phyloP scores from a whole-genome alignment of 2,888 invertebrate genomes.

The Troilus luridus region DNA sequence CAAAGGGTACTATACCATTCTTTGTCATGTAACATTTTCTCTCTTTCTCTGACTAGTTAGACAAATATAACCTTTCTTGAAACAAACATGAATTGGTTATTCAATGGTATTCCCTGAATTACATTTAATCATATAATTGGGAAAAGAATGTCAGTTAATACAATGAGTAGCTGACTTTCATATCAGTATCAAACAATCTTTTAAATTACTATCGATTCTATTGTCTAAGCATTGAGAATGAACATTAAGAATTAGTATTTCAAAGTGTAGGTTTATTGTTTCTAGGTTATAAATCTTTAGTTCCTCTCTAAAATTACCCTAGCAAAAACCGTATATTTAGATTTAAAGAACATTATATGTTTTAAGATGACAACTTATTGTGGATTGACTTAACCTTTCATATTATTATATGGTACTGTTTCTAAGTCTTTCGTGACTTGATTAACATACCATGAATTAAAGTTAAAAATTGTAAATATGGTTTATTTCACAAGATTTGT shows the following conservation, averaged over 20 bases:
- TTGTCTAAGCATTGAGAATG: background rate
- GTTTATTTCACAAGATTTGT: background rate
- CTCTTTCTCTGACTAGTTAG: background rate
- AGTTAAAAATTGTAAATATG: background rate
- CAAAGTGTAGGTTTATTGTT: background rate
- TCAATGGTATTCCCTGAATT: background rate
- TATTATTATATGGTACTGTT: background rate
- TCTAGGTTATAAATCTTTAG: background rate
- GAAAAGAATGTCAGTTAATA: background rate
- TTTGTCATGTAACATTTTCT: conserved; percentile 31
- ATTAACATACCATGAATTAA: background rate
- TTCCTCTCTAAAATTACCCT: background rate
- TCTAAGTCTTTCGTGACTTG: background rate
- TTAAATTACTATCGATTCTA: background rate
- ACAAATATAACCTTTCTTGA: background rate
- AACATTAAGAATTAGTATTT: background rate
- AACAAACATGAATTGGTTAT: background rate
- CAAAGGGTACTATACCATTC: conserved; percentile 36
- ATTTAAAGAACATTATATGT: background rate
- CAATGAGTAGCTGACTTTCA: background rate
- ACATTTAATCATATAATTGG: background rate
- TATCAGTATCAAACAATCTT: background rate
- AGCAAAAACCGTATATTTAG: background rate
- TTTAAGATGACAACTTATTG: background rate
- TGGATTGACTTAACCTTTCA: background rate